Percentiles rank a stretch among this genome's conserved stretches.
phyloP scores from a whole-genome alignment of 2,113 vertebrate species.

The Procavia capensis region DNA sequence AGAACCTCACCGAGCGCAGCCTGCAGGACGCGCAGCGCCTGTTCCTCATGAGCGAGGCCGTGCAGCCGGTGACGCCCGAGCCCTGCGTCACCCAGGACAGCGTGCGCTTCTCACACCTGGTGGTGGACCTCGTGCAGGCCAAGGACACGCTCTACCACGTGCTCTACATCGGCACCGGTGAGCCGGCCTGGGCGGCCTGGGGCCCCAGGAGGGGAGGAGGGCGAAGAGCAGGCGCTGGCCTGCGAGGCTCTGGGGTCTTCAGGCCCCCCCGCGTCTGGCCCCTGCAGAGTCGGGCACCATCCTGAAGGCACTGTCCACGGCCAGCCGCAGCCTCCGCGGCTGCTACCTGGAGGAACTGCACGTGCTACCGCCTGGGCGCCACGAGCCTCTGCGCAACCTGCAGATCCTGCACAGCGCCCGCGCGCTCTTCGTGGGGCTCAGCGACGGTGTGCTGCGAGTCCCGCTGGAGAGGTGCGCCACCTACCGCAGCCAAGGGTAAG shows the following conservation, averaged over 20 bases:
- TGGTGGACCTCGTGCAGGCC: conserved; percentile 98
- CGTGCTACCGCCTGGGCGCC: conserved; percentile 90
- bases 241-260: conserved; percentile 24
- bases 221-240: neutral
- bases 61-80: conserved; percentile 95
- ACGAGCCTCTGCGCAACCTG: conserved; percentile 94
- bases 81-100: conserved; percentile 97
- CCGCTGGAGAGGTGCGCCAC: conserved; percentile 95
- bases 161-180: conserved; percentile 98
- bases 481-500: conserved; percentile 94
- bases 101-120: conserved; percentile 95
- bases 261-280: conserved; percentile 68
- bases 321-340: conserved; percentile 94
- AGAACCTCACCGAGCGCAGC: conserved; percentile 95
- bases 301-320: conserved; percentile 95
- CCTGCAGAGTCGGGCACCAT: conserved; percentile 95
- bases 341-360: conserved; percentile 99
- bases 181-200: neutral
- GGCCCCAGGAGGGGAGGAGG: neutral
- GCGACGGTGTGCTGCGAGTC: conserved; percentile 94
- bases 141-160: conserved; percentile 97
- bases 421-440: conserved; percentile 96
- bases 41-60: conserved; percentile 98
- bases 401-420: conserved; percentile 97
- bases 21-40: conserved; percentile 97